These are phyloP conservation scores for Drosophila algonquin DNA, from an alignment of 2,888 invertebrate genomes.

Conservation along the genomic window DNA sequence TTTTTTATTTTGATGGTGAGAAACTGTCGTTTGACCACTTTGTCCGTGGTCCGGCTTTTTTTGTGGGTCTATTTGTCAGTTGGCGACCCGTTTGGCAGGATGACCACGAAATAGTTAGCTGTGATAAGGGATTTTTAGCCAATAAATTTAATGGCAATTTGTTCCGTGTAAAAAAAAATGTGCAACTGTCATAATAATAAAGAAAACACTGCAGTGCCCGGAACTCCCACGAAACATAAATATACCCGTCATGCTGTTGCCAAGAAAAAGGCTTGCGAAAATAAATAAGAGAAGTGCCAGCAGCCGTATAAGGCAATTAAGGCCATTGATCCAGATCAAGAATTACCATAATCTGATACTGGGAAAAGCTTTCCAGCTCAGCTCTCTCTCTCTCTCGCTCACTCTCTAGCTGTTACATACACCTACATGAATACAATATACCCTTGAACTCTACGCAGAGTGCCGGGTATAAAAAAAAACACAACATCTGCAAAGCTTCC, in stretches of 20 bases:
- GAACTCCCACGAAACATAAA: not conserved
- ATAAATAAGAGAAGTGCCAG: not conserved
- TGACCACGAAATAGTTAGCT: not conserved
- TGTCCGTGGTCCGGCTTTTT: not conserved
- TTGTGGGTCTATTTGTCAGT: not conserved
- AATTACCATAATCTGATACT: not conserved
- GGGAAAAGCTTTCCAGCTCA: not conserved
- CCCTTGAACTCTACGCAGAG: conserved; percentile 2
- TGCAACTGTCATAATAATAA: not conserved
- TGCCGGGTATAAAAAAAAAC: not conserved
- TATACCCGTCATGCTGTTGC: not conserved
- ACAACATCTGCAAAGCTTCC: not conserved
- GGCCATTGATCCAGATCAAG: not conserved
- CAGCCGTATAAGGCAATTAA: not conserved
- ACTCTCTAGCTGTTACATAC: not conserved
- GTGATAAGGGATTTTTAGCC: not conserved
- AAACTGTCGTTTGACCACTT: not conserved
- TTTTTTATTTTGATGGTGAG: not conserved
- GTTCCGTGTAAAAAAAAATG: not conserved
- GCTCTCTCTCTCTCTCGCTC: not conserved
- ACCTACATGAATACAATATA: not conserved
- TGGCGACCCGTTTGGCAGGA: not conserved
- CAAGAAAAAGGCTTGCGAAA: not conserved
- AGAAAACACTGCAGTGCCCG: not conserved
- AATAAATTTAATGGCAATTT: not conserved